Conservation (phyloP, 2,888 invertebrate genomes). For the Lasiommata megera region DNA sequence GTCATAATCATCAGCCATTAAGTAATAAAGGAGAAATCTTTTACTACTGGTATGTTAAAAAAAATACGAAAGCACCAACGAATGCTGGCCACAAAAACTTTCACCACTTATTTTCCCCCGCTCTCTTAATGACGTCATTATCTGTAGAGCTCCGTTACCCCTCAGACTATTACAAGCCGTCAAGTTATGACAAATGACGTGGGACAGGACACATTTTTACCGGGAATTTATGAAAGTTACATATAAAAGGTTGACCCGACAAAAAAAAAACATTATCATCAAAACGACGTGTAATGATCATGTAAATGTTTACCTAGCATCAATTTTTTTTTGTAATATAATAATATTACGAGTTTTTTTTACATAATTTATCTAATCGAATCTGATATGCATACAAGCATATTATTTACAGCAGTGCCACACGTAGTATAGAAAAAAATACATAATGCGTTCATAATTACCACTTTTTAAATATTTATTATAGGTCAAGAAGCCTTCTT, state of each 20-base stretch:
- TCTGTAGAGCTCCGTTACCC: neutral
- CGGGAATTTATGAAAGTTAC: neutral
- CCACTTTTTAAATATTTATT: too few species aligned
- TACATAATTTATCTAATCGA: too few species aligned
- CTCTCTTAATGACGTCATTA: slow-evolving; percentile 15
- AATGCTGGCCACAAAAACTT: slow-evolving; percentile 1
- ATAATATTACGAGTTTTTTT: too few species aligned
- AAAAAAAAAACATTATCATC: neutral
- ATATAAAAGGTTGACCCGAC: neutral
- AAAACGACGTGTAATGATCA: neutral
- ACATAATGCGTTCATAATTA: too few species aligned
- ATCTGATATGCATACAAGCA: too few species aligned
- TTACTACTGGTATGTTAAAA: neutral
- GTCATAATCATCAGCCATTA: too few species aligned
- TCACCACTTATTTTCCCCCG: slow-evolving; percentile 1
- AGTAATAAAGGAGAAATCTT: too few species aligned
- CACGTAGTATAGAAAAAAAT: too few species aligned
- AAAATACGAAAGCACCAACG: neutral
- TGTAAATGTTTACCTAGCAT: neutral
- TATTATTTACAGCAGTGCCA: too few species aligned
- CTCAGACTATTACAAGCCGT: slow-evolving; percentile 5
- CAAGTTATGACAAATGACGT: slow-evolving; percentile 10
- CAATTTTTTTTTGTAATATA: too few species aligned
- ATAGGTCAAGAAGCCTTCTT: too few species aligned
- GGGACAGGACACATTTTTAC: slow-evolving; percentile 12